Percentiles rank a stretch among this genome's conserved stretches.
These are phyloP conservation scores for Odontophorus gujanensis DNA, from an alignment of 2,113 vertebrate genomes.

Conservation along the genomic window DNA sequence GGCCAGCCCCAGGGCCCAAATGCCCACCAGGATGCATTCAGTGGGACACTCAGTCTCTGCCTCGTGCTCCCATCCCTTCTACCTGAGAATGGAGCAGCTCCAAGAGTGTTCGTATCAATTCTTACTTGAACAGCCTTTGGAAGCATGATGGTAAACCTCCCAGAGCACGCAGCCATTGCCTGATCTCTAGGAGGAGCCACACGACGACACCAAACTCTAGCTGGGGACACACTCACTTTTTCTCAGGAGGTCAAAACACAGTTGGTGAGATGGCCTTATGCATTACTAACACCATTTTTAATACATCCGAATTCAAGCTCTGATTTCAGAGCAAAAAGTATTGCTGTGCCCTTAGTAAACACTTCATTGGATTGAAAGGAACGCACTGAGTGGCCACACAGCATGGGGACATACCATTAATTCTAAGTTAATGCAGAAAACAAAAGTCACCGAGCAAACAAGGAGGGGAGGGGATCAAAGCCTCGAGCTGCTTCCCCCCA, in stretches of 20 bases:
- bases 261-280: background rate
- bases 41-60: accelerated
- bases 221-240: background rate
- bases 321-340: background rate
- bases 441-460: background rate
- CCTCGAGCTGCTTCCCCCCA: background rate
- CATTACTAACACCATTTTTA: background rate
- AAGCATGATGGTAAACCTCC: background rate
- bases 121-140: background rate
- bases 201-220: background rate
- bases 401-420: background rate
- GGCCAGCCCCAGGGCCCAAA: background rate
- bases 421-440: background rate
- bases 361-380: background rate
- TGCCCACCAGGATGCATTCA: accelerated
- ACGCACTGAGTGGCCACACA: background rate
- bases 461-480: constrained; percentile 2
- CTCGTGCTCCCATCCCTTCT: background rate
- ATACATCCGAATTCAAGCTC: background rate
- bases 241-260: background rate
- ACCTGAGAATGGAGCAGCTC: background rate
- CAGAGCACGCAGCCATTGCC: background rate
- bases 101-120: background rate
- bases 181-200: background rate
- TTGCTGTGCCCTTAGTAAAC: background rate